These are phyloP conservation scores for Botia almorhae DNA, from an alignment of 2,797 vertebrate species.

Conservation along the genomic window DNA sequence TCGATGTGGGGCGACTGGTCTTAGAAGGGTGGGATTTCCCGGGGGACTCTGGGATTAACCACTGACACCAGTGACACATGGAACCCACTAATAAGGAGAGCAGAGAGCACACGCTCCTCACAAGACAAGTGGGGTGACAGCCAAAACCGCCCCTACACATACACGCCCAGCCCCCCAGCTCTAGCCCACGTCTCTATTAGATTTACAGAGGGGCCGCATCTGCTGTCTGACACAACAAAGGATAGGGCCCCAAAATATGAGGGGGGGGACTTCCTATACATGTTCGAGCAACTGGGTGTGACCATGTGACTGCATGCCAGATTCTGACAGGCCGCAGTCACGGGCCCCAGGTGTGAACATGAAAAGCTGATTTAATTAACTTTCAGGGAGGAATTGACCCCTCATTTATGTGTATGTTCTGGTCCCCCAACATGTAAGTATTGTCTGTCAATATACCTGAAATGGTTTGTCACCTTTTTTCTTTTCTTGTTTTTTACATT, in stretches of 20 bases:
- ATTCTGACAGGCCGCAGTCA: conserved; percentile 80
- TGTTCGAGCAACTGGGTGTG: conserved; percentile 75
- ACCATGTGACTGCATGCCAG: conserved; percentile 70
- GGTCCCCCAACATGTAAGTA: conserved; percentile 45
- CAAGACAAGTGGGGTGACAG: conserved; percentile 62
- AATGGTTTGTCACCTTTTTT: background rate
- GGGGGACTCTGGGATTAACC: conserved; percentile 75
- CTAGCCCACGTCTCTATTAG: conserved; percentile 74
- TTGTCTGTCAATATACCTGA: background rate
- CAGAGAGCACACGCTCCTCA: conserved; percentile 52
- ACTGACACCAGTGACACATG: conserved; percentile 80
- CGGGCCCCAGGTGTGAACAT: conserved; percentile 79
- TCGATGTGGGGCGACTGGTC: conserved; percentile 74
- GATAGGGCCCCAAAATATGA: conserved; percentile 49
- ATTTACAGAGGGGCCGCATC: conserved; percentile 81
- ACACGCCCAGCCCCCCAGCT: conserved; percentile 48
- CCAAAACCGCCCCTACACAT: conserved; percentile 54
- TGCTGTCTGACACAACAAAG: conserved; percentile 79
- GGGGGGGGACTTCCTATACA: conserved; percentile 49
- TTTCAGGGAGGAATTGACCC: conserved; percentile 73
- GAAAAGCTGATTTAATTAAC: conserved; percentile 72
- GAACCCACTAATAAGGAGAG: conserved; percentile 80
- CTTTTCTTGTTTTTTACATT: background rate
- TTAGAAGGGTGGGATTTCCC: conserved; percentile 56
- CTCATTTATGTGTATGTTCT: conserved; percentile 72